Evolutionary conservation across 1,140 invertebrate species (phyloP).

Genomic region (Argopecten irradians): DNA sequence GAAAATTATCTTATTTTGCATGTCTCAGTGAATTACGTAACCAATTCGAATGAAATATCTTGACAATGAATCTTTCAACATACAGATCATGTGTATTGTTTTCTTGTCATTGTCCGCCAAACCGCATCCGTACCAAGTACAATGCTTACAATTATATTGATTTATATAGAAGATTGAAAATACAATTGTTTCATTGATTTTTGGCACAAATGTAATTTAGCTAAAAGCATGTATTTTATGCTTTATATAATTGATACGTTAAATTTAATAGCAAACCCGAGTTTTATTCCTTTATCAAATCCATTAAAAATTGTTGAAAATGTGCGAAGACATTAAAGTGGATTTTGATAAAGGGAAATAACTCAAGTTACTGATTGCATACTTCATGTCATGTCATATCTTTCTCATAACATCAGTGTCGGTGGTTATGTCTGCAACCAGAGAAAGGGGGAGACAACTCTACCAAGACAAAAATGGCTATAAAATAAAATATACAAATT

Average conservation of each 20-base stretch:
- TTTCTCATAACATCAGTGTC: background rate
- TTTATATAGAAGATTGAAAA: background rate
- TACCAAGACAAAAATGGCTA: conserved; percentile 21
- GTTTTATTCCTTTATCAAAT: background rate
- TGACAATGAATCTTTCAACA: background rate
- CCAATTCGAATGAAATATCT: too few relatives aligned
- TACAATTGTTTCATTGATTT: conserved; percentile 2
- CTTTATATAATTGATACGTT: background rate
- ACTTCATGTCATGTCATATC: background rate
- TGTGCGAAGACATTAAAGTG: background rate
- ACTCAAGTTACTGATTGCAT: background rate
- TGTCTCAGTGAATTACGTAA: too few relatives aligned
- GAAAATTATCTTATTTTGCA: too few relatives aligned
- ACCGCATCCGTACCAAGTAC: background rate
- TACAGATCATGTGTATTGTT: background rate
- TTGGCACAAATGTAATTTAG: background rate
- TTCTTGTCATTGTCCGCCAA: background rate
- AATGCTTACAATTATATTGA: background rate
- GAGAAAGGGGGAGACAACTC: background rate
- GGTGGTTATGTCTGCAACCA: background rate
- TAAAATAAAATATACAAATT: conserved; percentile 12
- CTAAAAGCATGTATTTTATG: conserved; percentile 6
- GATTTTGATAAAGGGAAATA: background rate
- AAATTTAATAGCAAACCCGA: background rate
- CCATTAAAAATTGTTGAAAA: background rate